These are phyloP conservation scores for Chaenogobius annularis DNA, from an alignment of 2,113 vertebrate species.

Conservation along the genomic window DNA sequence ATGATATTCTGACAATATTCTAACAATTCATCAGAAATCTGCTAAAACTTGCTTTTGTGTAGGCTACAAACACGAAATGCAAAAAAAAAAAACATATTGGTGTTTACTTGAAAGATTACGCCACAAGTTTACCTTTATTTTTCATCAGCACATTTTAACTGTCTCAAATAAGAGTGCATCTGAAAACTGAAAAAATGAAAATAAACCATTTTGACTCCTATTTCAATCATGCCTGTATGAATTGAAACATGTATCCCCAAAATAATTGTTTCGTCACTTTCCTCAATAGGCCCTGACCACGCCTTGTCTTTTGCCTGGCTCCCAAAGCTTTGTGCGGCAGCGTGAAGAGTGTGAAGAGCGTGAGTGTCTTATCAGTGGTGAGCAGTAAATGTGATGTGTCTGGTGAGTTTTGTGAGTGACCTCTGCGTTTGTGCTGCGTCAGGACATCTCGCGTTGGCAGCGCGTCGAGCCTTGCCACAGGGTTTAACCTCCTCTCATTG, in stretches of 20 bases:
- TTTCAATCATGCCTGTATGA: neutral
- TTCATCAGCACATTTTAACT: too few species aligned
- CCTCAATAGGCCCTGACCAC: neutral
- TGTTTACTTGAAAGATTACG: too few species aligned
- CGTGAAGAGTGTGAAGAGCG: slow-evolving; percentile 33
- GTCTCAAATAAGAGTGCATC: too few species aligned
- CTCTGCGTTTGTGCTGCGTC: slow-evolving; percentile 57
- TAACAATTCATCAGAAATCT: too few species aligned
- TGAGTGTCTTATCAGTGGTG: slow-evolving; percentile 69
- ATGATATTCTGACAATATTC: too few species aligned
- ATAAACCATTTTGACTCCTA: neutral
- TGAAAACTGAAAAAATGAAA: neutral
- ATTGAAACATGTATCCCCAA: neutral
- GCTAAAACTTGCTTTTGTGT: too few species aligned
- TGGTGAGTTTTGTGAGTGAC: slow-evolving; percentile 72
- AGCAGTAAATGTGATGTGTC: slow-evolving; percentile 74
- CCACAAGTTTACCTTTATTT: too few species aligned
- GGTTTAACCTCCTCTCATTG: slow-evolving; percentile 73
- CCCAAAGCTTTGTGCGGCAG: neutral
- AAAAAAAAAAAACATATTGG: too few species aligned
- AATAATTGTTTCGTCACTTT: neutral
- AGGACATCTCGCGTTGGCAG: slow-evolving; percentile 52
- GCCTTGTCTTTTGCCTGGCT: neutral
- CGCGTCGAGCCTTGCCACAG: slow-evolving; percentile 63
- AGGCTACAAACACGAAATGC: too few species aligned